These are phyloP conservation scores for Clupea harengus DNA, from an alignment of 2,113 vertebrate species.

Conservation along the genomic window DNA sequence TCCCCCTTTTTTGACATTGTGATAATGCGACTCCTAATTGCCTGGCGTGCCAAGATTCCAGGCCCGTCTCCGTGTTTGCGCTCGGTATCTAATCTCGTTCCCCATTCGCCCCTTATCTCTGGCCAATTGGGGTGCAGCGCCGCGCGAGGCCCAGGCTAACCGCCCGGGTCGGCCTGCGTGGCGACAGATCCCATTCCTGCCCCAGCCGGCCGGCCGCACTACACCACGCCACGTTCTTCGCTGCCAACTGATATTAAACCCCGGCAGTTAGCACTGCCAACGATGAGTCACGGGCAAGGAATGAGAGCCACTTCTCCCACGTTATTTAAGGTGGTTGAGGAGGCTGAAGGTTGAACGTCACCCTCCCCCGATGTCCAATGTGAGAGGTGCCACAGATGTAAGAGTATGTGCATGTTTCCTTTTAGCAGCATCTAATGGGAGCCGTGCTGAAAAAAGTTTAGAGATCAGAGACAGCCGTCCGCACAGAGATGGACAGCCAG, in stretches of 20 bases:
- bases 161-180: background rate
- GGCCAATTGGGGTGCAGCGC: background rate
- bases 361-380: background rate
- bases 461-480: too few relatives aligned
- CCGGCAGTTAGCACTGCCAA: background rate
- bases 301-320: background rate
- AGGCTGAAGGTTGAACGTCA: background rate
- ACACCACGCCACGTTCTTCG: background rate
- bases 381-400: background rate
- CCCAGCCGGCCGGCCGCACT: background rate
- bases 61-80: conserved; percentile 33
- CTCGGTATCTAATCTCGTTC: conserved; percentile 45
- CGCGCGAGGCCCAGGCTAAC: too few relatives aligned
- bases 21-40: conserved; percentile 33
- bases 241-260: conserved; percentile 10
- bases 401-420: background rate
- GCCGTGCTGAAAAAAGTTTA: background rate
- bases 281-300: background rate
- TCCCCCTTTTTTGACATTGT: conserved; percentile 31
- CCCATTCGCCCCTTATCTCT: conserved; percentile 40
- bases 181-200: background rate
- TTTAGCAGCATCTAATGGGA: background rate
- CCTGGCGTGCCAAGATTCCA: conserved; percentile 31
- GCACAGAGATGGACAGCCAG: background rate
- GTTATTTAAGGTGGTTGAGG: background rate